Base-by-base conservation (phyloP, 2,113 vertebrate species). In the Aspiorhynchus laticeps region DNA sequence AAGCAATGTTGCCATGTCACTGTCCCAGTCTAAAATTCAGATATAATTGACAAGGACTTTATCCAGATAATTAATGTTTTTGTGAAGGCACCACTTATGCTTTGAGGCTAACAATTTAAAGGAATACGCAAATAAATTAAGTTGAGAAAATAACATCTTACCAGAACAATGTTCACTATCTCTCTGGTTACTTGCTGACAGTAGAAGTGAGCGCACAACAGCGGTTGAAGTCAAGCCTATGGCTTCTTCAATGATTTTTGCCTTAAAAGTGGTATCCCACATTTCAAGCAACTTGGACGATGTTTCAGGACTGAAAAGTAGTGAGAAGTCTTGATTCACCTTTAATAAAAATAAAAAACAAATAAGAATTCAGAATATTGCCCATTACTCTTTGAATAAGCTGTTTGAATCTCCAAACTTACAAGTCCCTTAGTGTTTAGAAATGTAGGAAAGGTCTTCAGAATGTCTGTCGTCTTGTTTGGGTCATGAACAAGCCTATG, bases 141-240 rank as follows among this genome's bases (percentile, higher is more conserved):
- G 6, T 59, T 59, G 56, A 61, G 21, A 61, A 61, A 61, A 61
- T 61, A n/a, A 10, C 56, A 61, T 61, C 7, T 61, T 61, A 61
- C 56, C 56, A 61, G 56, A n/a, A 61, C 56, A 61, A n/a, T 61
- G 56, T n/a, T 61, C 56, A n/a, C 21, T n/a, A 10, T 61, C 24
- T 61, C 56, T n/a, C 56, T n/a, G 56, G 56, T n/a, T n/a, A n/a
- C n/a, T 61, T 61, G 56, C 56, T 61, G 56, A 61, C 56, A 61
- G 56, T 4, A 61, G 56, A 61, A 61, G 56, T n/a, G 56, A 61
- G 24, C 56, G 24, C 21, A 61, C 56, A 61, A 61, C 56, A 61
- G 56, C 56, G 10, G 21, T 61, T n/a, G 24, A 61, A n/a, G 56
- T 61, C 9, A 61, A 61, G 8, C 56, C 56, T n/a, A 61, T 61